A percentile compares a stretch with the other conserved stretches of the same genome.
These are phyloP conservation scores for Manis javanica DNA, from an alignment of 2,797 vertebrate species.

Conservation along the genomic window DNA sequence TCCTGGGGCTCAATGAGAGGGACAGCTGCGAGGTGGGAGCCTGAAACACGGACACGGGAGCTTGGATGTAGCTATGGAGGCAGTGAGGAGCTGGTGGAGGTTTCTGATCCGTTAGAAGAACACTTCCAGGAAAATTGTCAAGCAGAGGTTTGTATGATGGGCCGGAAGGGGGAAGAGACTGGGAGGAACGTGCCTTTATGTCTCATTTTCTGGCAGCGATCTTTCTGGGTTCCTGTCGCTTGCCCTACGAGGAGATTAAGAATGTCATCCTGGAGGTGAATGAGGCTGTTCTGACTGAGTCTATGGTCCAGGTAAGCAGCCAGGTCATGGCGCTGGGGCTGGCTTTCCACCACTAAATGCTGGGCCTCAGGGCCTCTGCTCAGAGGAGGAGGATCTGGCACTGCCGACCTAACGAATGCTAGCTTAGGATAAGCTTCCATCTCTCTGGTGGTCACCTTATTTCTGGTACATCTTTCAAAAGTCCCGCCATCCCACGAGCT, in stretches of 20 bases:
- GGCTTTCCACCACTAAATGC: not conserved
- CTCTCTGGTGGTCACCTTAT: not conserved
- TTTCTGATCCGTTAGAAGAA: not conserved
- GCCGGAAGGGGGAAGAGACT: not conserved
- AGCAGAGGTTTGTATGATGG: not conserved
- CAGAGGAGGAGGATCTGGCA: not conserved
- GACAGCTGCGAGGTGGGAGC: not conserved
- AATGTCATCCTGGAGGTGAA: slow-evolving; percentile 90
- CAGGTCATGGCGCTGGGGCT: not conserved
- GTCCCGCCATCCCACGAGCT: not conserved
- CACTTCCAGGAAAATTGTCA: not conserved
- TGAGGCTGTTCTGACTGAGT: slow-evolving; percentile 90
- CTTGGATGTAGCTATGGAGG: not conserved
- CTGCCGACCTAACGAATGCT: not conserved
- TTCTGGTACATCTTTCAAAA: slow-evolving; percentile 21
- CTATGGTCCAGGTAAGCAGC: slow-evolving; percentile 90
- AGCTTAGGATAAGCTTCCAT: not conserved
- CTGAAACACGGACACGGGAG: not conserved
- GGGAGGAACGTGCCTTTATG: slow-evolving; percentile 1
- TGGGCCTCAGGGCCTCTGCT: not conserved
- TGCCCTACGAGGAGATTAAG: slow-evolving; percentile 94
- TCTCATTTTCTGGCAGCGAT: slow-evolving; percentile 87
- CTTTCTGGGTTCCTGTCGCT: slow-evolving; percentile 92
- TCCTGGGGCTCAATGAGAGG: not conserved
- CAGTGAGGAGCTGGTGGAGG: not conserved